A percentile compares a stretch with the other conserved stretches of the same genome.
phyloP scores from a whole-genome alignment of 1,140 invertebrate species.

The Trinorchestia longiramus region DNA sequence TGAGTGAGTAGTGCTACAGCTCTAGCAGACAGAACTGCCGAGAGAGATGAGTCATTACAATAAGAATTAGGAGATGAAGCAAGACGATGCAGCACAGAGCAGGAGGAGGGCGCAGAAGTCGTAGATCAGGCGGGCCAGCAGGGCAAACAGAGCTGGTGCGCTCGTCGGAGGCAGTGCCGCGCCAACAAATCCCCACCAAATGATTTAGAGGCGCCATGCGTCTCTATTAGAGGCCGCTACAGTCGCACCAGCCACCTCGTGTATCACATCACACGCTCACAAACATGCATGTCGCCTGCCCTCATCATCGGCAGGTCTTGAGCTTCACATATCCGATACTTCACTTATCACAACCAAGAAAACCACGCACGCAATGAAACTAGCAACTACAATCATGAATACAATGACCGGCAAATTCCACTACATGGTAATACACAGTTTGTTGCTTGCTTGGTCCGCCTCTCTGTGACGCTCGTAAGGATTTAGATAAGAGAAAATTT shows the following conservation, averaged over 20 bases:
- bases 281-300: background rate
- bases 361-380: background rate
- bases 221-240: constrained; percentile 47
- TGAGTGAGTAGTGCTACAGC: background rate
- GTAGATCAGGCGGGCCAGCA: constrained; percentile 26
- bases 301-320: background rate
- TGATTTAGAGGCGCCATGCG: constrained; percentile 50
- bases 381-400: background rate
- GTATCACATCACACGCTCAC: constrained; percentile 35
- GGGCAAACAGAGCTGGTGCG: constrained; percentile 20
- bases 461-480: too few species aligned
- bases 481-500: too few species aligned
- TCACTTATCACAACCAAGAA: background rate
- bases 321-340: background rate
- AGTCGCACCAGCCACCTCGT: constrained; percentile 39
- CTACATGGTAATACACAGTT: too few species aligned
- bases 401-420: background rate
- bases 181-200: constrained; percentile 42
- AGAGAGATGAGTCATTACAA: background rate
- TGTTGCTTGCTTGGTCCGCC: too few species aligned
- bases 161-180: background rate
- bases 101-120: background rate
- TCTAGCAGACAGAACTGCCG: background rate
- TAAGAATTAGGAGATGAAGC: background rate
- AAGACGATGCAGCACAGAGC: background rate